A percentile compares a stretch with the other conserved stretches of the same genome.
Conservation (phyloP, 2,797 vertebrate genomes). For the Borostomias antarcticus region DNA sequence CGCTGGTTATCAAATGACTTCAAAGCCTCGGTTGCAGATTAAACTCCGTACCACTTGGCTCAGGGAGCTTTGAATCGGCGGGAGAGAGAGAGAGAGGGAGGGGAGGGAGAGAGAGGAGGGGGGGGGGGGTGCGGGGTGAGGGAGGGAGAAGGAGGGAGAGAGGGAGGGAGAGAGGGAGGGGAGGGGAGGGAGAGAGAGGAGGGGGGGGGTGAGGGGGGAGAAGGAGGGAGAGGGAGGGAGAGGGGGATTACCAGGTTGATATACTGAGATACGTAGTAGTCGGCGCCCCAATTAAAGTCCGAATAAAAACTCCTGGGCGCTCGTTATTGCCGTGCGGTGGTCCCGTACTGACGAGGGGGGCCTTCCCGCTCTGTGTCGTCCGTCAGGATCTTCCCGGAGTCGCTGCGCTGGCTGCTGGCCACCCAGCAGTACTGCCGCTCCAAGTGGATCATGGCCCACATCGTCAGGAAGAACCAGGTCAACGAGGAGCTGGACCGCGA, state of each 20-base stretch:
- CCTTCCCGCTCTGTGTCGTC: conserved; percentile 34
- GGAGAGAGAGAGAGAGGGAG: background rate
- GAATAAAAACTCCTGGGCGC: no score
- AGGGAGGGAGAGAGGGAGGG: no score
- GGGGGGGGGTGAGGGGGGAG: no score
- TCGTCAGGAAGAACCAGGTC: conserved; percentile 85
- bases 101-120: background rate
- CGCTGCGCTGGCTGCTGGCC: conserved; percentile 94
- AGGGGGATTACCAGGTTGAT: no score
- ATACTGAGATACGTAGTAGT: conserved; percentile 15
- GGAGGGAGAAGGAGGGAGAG: no score
- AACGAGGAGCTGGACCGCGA: conserved; percentile 81
- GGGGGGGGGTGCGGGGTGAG: no score
- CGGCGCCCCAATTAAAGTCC: no score
- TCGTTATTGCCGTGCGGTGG: no score
- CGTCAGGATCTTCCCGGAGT: conserved; percentile 95
- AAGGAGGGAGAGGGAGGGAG: background rate
- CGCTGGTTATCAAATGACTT: conserved; percentile 19
- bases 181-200: no score
- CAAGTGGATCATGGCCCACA: conserved; percentile 87
- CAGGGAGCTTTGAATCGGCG: conserved; percentile 8
- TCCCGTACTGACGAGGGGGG: conserved; percentile 39
- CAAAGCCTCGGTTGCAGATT: conserved; percentile 17
- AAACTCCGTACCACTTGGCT: conserved; percentile 19
- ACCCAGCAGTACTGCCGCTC: conserved; percentile 91